Evolutionary conservation across 2,797 vertebrate genomes (phyloP), one percentile per base, ranked within the genome.

Genomic region (Aphelocoma californica): DNA sequence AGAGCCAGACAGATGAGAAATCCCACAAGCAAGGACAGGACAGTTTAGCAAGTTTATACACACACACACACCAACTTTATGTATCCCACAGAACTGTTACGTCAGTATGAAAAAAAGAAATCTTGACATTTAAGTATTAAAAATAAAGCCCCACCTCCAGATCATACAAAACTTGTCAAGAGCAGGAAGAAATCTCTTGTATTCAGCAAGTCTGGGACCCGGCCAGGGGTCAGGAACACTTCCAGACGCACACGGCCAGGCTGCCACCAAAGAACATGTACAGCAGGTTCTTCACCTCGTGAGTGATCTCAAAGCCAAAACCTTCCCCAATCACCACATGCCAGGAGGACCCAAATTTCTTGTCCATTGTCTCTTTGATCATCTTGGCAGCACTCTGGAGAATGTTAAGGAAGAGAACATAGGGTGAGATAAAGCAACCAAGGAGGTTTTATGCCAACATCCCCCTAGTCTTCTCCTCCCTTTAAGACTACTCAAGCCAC

Each of bases 301-400:
- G 99, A 4, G 99, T 99, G 97, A 99, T 98, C 97, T 99, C 99
- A n/a, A 99, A 99, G 72, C 99, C 99, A 64, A 99, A 99, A 65
- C 99, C 98, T 92, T 99, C 99, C 6, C 99, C 99, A 14, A 99
- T 99, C 96, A 99, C 99, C 91, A 99, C 99, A 5, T 99, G 99
- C 99, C 99, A 99, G 42, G 99, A 99, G 95, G 99, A 99, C 77
- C 99, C 99, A 50, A 99, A 99, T 94, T 98, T 99, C 98, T 99
- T 99, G 97, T 99, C 99, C 99, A 99, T 99, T 2, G 98, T 98
- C 98, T 99, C 99, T 94, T 99, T 99, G 96, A 99, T 99, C 99
- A 99, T 99, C 97, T 99, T 99, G n/a, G 99, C 98, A 20, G 98
- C 98, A 0, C 98, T 98, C 98, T 98, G 94, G 56, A 88, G 65